These are phyloP conservation scores for Cheilosia pagana DNA, from an alignment of 2,888 invertebrate genomes.

Conservation along the genomic window DNA sequence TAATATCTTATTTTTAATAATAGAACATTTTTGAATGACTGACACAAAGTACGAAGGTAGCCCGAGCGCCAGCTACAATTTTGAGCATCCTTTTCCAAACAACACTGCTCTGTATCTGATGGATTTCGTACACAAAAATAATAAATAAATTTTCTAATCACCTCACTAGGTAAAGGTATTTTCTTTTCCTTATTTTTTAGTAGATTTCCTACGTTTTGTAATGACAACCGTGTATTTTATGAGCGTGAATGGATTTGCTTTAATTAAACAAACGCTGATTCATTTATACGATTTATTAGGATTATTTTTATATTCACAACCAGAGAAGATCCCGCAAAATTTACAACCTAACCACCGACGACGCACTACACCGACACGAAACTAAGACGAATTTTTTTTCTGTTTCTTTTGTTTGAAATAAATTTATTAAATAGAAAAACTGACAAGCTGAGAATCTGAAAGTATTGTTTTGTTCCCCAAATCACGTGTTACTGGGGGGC, in stretches of 20 bases:
- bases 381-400: conserved; percentile 17
- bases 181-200: neutral
- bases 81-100: conserved; percentile 22
- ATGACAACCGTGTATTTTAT: conserved; percentile 30
- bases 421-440: conserved; percentile 14
- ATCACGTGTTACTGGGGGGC: conserved; percentile 41
- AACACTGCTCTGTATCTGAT: neutral
- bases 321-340: conserved; percentile 12
- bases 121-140: conserved; percentile 11
- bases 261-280: conserved; percentile 44
- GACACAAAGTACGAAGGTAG: conserved; percentile 6
- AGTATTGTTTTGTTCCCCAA: conserved; percentile 7
- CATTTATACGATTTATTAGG: neutral
- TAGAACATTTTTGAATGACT: conserved; percentile 59
- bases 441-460: neutral
- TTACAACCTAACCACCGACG: conserved; percentile 12
- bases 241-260: conserved; percentile 15
- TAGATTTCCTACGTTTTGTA: conserved; percentile 2
- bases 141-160: conserved; percentile 29
- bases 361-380: conserved; percentile 18
- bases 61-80: neutral
- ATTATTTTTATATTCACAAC: conserved; percentile 27
- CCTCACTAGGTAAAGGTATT: neutral
- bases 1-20: conserved; percentile 72
- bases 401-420: neutral